Percentiles rank a stretch among this genome's conserved stretches.
phyloP scores from a whole-genome alignment of 2,888 invertebrate genomes.

The Clanis bilineata region DNA sequence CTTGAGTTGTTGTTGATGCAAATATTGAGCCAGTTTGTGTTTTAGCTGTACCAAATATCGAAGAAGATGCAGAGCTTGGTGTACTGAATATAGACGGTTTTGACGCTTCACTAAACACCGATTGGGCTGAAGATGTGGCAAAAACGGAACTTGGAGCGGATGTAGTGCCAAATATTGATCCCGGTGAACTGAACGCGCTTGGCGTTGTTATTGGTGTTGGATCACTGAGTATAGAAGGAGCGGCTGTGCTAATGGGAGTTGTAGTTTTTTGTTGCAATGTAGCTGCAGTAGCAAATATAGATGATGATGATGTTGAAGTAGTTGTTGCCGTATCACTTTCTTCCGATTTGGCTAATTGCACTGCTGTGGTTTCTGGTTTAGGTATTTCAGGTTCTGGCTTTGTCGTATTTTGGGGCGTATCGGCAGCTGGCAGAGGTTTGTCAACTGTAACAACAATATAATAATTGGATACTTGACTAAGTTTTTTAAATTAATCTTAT shows the following conservation, averaged over 20 bases:
- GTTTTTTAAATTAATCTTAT: no score
- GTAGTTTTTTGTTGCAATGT: conserved; percentile 28
- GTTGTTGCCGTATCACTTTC: conserved; percentile 28
- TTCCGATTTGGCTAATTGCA: conserved; percentile 22
- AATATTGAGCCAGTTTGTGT: conserved; percentile 23
- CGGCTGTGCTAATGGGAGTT: conserved; percentile 22
- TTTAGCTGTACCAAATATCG: conserved; percentile 35
- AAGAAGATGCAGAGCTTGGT: conserved; percentile 36
- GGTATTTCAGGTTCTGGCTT: conserved; percentile 22
- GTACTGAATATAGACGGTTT: conserved; percentile 40
- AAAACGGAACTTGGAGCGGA: conserved; percentile 34
- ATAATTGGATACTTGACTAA: no score
- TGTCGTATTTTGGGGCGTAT: background rate
- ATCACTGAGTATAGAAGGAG: conserved; percentile 31
- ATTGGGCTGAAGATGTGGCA: conserved; percentile 30
- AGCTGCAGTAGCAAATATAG: conserved; percentile 46
- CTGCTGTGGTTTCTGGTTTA: conserved; percentile 22
- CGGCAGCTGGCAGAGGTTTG: background rate
- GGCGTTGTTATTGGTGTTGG: conserved; percentile 25
- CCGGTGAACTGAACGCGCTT: conserved; percentile 28
- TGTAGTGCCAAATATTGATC: conserved; percentile 39
- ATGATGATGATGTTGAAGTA: conserved; percentile 36
- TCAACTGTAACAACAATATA: background rate
- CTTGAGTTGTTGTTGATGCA: conserved; percentile 17
- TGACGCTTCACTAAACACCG: conserved; percentile 29